These are phyloP conservation scores for Psittacula cyanocephala DNA, from an alignment of 2,113 vertebrate species.

Conservation along the genomic window DNA sequence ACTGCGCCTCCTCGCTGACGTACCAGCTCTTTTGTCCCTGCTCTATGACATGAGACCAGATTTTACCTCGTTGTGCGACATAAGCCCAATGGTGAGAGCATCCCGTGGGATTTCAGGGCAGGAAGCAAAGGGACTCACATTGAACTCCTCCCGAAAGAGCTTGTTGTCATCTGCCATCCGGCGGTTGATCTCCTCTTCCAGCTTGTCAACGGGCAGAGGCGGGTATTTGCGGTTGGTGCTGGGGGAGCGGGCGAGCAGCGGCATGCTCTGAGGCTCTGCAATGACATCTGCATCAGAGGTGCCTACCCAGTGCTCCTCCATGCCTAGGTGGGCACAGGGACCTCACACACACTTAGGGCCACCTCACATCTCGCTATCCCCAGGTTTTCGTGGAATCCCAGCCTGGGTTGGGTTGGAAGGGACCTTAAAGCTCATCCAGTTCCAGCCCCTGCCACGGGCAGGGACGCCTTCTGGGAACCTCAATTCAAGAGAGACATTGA, in stretches of 20 bases:
- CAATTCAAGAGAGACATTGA: not conserved
- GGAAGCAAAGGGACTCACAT: conserved; percentile 77
- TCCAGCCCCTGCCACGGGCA: not conserved
- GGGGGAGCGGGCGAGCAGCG: conserved; percentile 93
- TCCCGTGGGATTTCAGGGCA: accelerated
- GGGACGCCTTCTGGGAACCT: not conserved
- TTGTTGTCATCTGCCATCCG: conserved; percentile 99
- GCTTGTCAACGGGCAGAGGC: conserved; percentile 91
- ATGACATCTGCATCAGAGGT: not conserved
- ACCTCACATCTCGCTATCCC: accelerated
- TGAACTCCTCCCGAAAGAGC: conserved; percentile 97
- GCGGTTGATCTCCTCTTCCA: conserved; percentile 98
- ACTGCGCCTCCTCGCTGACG: no score
- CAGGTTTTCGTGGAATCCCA: accelerated
- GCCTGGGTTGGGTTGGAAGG: not conserved
- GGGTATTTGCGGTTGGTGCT: conserved; percentile 99
- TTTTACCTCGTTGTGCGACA: accelerated
- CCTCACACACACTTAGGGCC: accelerated
- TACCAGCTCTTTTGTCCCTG: not conserved
- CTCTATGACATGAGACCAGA: not conserved
- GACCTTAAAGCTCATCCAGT: not conserved
- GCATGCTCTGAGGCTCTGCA: conserved; percentile 94
- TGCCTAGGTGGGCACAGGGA: accelerated
- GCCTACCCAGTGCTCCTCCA: not conserved
- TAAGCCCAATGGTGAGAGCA: accelerated